Evolutionary conservation across 2,113 vertebrate genomes (phyloP).

Genomic region (Malurus melanocephalus): DNA sequence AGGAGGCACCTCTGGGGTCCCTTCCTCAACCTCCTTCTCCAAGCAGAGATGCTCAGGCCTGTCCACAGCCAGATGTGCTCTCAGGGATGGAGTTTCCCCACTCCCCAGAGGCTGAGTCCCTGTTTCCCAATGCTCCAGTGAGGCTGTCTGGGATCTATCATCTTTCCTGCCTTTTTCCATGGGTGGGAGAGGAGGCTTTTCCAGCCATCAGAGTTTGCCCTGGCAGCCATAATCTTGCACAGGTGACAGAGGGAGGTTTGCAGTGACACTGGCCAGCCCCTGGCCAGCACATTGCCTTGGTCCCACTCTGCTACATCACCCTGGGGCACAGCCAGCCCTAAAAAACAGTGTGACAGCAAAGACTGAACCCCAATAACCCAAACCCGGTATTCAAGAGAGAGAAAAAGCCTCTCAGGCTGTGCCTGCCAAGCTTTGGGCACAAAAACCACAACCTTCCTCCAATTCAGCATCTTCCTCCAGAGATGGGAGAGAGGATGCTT

Average conservation of each 20-base stretch:
- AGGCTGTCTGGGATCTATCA: rapidly evolving
- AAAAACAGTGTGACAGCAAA: background rate
- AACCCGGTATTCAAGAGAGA: background rate
- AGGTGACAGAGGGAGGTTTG: background rate
- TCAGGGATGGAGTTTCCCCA: background rate
- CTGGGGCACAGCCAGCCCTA: background rate
- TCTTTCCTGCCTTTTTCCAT: background rate
- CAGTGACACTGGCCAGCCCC: background rate
- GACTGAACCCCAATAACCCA: background rate
- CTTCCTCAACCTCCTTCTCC: background rate
- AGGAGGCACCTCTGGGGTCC: too few species aligned
- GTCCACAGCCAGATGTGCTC: background rate
- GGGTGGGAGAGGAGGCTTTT: rapidly evolving
- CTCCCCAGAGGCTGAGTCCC: background rate
- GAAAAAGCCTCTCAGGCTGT: background rate
- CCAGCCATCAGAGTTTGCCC: background rate
- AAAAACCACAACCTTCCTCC: background rate
- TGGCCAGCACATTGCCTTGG: background rate
- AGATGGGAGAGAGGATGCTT: background rate
- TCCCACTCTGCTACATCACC: background rate
- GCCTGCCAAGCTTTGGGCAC: background rate
- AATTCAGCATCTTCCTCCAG: background rate
- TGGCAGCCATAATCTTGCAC: background rate
- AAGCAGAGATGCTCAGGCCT: background rate
- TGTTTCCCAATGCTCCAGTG: background rate